Evolutionary conservation across 2,113 vertebrate species (phyloP).

Genomic region (Cettia cetti): DNA sequence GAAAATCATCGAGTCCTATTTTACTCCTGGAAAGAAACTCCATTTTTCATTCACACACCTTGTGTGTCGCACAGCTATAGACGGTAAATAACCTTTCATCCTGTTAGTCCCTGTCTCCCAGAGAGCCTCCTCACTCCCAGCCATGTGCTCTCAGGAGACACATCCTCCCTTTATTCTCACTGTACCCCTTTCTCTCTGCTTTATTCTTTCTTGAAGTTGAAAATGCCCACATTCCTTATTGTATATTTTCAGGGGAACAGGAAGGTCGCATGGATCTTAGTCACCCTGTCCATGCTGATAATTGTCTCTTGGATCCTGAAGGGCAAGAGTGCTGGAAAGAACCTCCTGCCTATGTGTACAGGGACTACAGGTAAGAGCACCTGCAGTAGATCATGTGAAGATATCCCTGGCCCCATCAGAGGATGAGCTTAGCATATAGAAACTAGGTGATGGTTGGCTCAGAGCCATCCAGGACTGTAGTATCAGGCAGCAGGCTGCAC

Average conservation of each 20-base stretch:
- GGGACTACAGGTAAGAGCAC: slow-evolving; percentile 87
- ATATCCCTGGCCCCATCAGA: not conserved
- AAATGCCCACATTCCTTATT: not conserved
- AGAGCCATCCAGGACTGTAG: not conserved
- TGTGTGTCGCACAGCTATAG: slow-evolving; percentile 87
- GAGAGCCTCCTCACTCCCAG: not conserved
- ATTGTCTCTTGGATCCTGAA: slow-evolving; percentile 93
- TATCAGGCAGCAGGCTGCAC: not conserved
- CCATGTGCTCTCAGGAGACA: not conserved
- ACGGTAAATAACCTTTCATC: slow-evolving; percentile 71
- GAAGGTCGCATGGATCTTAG: slow-evolving; percentile 89
- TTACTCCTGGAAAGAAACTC: slow-evolving; percentile 83
- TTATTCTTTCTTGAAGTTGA: not conserved
- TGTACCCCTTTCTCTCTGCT: not conserved
- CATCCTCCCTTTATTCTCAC: not conserved
- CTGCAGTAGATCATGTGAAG: not conserved
- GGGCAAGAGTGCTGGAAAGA: slow-evolving; percentile 92
- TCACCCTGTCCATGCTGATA: slow-evolving; percentile 94
- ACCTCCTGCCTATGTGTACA: slow-evolving; percentile 88
- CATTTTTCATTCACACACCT: slow-evolving; percentile 91
- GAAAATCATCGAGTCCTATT: slow-evolving; percentile 86
- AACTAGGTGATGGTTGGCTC: not conserved
- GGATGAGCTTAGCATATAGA: not conserved
- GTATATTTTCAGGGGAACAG: slow-evolving; percentile 79
- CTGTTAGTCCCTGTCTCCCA: not conserved